Base-by-base conservation (phyloP, 2,888 invertebrate species). In the Dolichopus griseipennis region DNA sequence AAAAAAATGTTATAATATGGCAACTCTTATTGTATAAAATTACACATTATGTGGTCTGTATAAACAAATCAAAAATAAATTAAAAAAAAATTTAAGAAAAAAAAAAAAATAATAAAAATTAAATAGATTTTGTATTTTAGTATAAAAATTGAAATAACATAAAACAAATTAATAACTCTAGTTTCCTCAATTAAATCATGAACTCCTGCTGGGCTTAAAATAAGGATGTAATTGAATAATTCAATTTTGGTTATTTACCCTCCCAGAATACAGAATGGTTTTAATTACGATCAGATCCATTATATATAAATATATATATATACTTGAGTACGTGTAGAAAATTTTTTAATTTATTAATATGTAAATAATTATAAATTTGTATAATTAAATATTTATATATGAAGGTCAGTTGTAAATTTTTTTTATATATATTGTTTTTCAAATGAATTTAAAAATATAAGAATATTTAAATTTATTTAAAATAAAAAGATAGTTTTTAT, bases 171-270 rank as follows among this genome's bases (percentile, higher is more conserved):
- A 52, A 52, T 52, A 52, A 52, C 52, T 15, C 8, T 18, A 18
- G 52, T n/a, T 52, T 52, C 52, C 52, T 52, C 52, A 52, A 52
- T 52, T 52, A 52, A 52, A 52, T 52, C 52, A 52, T 52, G 52
- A 18, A 4, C 52, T 18, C 52, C 52, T 52, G 52, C 52, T 52
- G 52, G 52, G 4, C 2, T 18, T 5, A 52, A 52, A 52, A 52
- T 52, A 52, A 52, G 52, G 52, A 52, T 52, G 52, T 52, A 52
- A 52, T 52, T 52, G 18, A 52, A 52, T 52, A 52, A 52, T 52
- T 41, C 41, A 12, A 27, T 27, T 27, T 27, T 41, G 9, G 9
- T 41, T 41, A 41, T 41, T 41, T 41, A 6, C 15, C 9, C 9
- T 27, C 27, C 15, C 41, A 41, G 15, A 41, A 41, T 41, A 41